Base-by-base conservation (phyloP, 2,888 invertebrate genomes). In the Trachelus tabidus region DNA sequence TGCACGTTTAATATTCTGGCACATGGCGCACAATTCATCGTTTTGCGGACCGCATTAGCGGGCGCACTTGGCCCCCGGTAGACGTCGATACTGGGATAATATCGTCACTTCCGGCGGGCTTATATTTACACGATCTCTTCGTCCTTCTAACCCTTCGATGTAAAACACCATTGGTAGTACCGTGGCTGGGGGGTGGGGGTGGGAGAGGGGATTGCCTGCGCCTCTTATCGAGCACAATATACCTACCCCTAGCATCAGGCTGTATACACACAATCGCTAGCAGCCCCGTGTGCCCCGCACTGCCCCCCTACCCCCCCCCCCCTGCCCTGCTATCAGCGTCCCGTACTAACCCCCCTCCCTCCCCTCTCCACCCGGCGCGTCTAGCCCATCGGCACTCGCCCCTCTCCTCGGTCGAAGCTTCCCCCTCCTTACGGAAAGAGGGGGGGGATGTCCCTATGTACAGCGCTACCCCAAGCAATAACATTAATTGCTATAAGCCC, bases 401-500 rank as follows among this genome's bases (percentile, higher is more conserved):
- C 79, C 81, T 79, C 81, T 77, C 77, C 37, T 76, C 76, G 73
- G 74, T 78, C 79, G 77, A 81, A 81, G 78, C 78, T 68, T 77
- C 23, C 40, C 9, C 56, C 23, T 12, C 37, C 12, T 37, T 12
- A 77, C 74, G 40, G 34, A 30, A 76, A 73, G 15, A 73, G 68
- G 73, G 76, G 34, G 35, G 76, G 34, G 35, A 68, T 33, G 71
- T 31, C 31, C 69, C 68, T 74, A 74, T 76, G 73, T 73, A 35
- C 81, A 81, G 79, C 81, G 82, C 84, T 83, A 82, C 85, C 85
- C 84, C 84, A 82, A 87, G 88, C 88, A 90, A 89, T 89, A 89
- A 88, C 86, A 87, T 89, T 90, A 89, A 89, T 90, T 90, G 88
- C 87, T 87, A 85, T 87, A 88, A 87, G 88, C 87, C 87, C 87